These are phyloP conservation scores for Orussus abietinus DNA, from an alignment of 1,140 invertebrate species.

Conservation along the genomic window DNA sequence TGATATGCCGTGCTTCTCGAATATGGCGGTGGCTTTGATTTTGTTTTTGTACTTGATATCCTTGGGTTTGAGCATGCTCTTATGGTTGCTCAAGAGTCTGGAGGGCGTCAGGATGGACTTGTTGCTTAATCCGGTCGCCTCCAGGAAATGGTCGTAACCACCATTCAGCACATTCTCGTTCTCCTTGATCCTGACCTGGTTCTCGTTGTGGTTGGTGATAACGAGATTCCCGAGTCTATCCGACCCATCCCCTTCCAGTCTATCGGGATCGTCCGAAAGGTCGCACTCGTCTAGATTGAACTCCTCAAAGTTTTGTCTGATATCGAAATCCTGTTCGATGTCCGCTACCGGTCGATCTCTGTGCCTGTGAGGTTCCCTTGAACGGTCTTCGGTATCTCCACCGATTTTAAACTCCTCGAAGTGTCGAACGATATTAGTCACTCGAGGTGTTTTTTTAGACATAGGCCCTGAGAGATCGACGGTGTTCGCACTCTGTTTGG, in stretches of 20 bases:
- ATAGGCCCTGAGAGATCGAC: no score
- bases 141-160: slow-evolving; percentile 67
- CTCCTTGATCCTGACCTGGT: slow-evolving; percentile 23
- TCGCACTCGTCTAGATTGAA: slow-evolving; percentile 75
- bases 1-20: slow-evolving; percentile 41
- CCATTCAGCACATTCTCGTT: slow-evolving; percentile 30
- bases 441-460: slow-evolving; percentile 19
- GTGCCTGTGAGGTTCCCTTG: slow-evolving; percentile 13
- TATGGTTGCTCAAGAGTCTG: slow-evolving; percentile 69
- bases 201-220: slow-evolving; percentile 21
- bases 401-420: slow-evolving; percentile 53
- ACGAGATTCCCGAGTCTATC: slow-evolving; percentile 53
- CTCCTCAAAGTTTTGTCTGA: slow-evolving; percentile 74
- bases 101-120: slow-evolving; percentile 75
- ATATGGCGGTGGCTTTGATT: slow-evolving; percentile 45
- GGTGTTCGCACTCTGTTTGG: no score
- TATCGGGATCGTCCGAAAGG: slow-evolving; percentile 60
- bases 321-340: slow-evolving; percentile 58
- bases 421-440: slow-evolving; percentile 42
- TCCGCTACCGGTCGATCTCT: slow-evolving; percentile 24
- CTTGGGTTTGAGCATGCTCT: slow-evolving; percentile 71
- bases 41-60: slow-evolving; percentile 64
- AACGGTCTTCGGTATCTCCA: slow-evolving; percentile 28
- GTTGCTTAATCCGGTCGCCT: slow-evolving; percentile 74
- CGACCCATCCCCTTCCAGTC: slow-evolving; percentile 58